These are phyloP conservation scores for Hoplodrina ambigua DNA, from an alignment of 2,888 invertebrate genomes.

Conservation along the genomic window DNA sequence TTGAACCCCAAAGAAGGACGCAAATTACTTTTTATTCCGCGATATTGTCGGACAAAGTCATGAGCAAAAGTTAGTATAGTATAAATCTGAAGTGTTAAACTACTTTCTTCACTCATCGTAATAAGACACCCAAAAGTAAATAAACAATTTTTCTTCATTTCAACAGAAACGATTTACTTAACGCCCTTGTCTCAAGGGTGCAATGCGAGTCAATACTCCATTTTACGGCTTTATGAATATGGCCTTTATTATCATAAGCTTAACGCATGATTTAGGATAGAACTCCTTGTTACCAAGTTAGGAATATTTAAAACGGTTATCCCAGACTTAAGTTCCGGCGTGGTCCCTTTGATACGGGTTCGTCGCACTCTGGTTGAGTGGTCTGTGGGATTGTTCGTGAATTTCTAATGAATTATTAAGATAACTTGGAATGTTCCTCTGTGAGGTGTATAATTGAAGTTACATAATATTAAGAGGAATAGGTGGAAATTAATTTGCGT, in stretches of 20 bases:
- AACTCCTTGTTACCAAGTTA: background rate
- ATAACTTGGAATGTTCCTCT: background rate
- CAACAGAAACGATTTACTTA: background rate
- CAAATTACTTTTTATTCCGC: no score
- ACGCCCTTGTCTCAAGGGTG: constrained; percentile 3
- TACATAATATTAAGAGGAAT: no score
- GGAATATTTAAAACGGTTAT: constrained; percentile 7
- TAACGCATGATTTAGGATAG: background rate
- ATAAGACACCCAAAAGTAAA: background rate
- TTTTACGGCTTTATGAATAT: constrained; percentile 12
- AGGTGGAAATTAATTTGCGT: no score
- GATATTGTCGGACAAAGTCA: no score
- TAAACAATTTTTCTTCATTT: background rate
- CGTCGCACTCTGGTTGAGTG: background rate
- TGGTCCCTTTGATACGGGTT: constrained; percentile 14
- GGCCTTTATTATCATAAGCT: background rate
- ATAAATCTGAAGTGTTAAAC: background rate
- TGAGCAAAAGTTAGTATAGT: no score
- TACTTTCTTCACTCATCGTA: background rate
- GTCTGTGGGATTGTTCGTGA: background rate
- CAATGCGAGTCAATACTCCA: constrained; percentile 1
- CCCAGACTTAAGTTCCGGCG: background rate
- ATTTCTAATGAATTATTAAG: constrained; percentile 16
- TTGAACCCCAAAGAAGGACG: no score
- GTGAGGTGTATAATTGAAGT: no score